Percentiles rank a stretch among this genome's conserved stretches.
phyloP scores from a whole-genome alignment of 1,140 invertebrate genomes.

The Drosophila aff. region DNA sequence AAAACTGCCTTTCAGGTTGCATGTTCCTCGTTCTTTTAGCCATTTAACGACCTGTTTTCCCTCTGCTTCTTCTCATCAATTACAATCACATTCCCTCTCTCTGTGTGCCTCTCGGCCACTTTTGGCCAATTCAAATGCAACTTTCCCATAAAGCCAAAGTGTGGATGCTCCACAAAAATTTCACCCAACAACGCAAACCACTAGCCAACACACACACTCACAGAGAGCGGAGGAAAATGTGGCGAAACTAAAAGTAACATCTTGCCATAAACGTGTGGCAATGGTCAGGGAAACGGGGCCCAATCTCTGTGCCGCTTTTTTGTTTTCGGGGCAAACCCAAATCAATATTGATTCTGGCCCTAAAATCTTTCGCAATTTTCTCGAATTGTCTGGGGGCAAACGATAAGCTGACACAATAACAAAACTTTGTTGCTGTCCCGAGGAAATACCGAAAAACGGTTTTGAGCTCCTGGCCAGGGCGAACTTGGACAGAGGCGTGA shows the following conservation, averaged over 20 bases:
- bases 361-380: conserved; percentile 42
- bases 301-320: background rate
- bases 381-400: conserved; percentile 17
- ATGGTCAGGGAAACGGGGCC: conserved; percentile 12
- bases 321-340: conserved; percentile 33
- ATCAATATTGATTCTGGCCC: conserved; percentile 52
- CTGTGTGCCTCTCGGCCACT: conserved; percentile 23
- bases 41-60: conserved; percentile 48
- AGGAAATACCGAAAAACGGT: conserved; percentile 19
- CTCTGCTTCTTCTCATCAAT: conserved; percentile 26
- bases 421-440: conserved; percentile 24
- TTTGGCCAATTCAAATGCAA: conserved; percentile 48
- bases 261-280: conserved; percentile 42
- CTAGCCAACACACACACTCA: background rate
- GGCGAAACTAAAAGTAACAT: conserved; percentile 44
- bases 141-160: conserved; percentile 51
- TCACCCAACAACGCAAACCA: conserved; percentile 30
- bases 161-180: conserved; percentile 44
- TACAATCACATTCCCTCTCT: conserved; percentile 38
- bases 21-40: conserved; percentile 20
- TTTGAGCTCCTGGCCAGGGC: conserved; percentile 11
- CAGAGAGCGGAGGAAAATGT: conserved; percentile 26
- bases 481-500: background rate
- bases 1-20: conserved; percentile 11
- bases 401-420: conserved; percentile 45